Percentiles rank a stretch among this genome's conserved stretches.
Conservation (phyloP, 2,888 invertebrate species). For the Pollenia griseotomentosa region DNA sequence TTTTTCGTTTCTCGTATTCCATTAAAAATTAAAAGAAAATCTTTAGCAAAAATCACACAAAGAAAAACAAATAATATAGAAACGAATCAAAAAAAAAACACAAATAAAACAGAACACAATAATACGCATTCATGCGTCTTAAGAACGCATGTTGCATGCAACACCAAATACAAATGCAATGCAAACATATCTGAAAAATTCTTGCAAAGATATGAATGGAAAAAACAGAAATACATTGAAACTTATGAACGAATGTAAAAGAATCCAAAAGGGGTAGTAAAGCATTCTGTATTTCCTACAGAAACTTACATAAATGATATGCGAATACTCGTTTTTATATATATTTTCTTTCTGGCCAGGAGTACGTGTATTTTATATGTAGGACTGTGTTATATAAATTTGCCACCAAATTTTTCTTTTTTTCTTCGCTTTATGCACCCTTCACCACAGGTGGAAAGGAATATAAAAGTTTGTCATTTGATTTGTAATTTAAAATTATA, state of each 20-base stretch:
- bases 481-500: no score
- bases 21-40: constrained; percentile 35
- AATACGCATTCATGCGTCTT: constrained; percentile 68
- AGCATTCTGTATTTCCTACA: constrained; percentile 18
- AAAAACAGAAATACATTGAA: constrained; percentile 13
- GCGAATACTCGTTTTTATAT: neutral
- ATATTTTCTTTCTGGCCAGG: neutral
- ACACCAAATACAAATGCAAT: constrained; percentile 22
- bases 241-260: neutral
- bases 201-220: constrained; percentile 12
- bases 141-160: constrained; percentile 69
- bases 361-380: neutral
- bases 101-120: constrained; percentile 33
- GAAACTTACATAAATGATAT: neutral
- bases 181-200: constrained; percentile 30
- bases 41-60: constrained; percentile 7
- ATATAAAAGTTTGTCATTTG: no score
- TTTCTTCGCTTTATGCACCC: constrained; percentile 13
- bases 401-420: neutral
- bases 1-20: no score
- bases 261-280: neutral
- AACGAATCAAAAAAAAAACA: constrained; percentile 32
- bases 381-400: constrained; percentile 23
- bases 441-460: no score
- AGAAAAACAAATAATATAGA: constrained; percentile 39